Evolutionary conservation across 2,888 invertebrate species (phyloP).

Genomic region (Eilema depressum): DNA sequence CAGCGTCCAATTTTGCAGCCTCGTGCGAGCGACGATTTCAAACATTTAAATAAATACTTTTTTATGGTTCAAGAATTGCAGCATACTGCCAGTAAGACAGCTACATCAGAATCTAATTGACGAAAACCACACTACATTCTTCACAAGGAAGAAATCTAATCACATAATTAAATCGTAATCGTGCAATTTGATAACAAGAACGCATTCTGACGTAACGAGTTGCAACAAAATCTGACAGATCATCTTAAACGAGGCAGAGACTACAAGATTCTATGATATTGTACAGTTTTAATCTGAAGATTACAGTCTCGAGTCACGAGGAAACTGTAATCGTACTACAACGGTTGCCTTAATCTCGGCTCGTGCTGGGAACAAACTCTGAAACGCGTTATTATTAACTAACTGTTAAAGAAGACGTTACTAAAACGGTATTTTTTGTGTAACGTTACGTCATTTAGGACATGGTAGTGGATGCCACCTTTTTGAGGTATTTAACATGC

Average conservation of each 20-base stretch:
- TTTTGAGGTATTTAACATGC: constrained; percentile 10
- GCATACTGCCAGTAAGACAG: background rate
- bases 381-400: constrained; percentile 33
- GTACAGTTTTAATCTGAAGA: constrained; percentile 3
- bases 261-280: background rate
- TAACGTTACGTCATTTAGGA: constrained; percentile 20
- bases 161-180: background rate
- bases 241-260: background rate
- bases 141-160: background rate
- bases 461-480: background rate
- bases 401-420: constrained; percentile 17
- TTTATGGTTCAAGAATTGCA: background rate
- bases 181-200: constrained; percentile 1
- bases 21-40: too few relatives aligned
- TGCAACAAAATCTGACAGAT: background rate
- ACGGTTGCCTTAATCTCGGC: constrained; percentile 15
- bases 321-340: constrained; percentile 10
- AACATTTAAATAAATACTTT: background rate
- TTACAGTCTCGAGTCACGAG: constrained; percentile 15
- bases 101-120: background rate
- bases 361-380: constrained; percentile 43
- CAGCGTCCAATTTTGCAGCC: too few relatives aligned
- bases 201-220: background rate
- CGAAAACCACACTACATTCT: background rate
- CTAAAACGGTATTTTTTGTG: constrained; percentile 14